These are phyloP conservation scores for Rana temporaria DNA, from an alignment of 2,113 vertebrate genomes.

Conservation along the genomic window DNA sequence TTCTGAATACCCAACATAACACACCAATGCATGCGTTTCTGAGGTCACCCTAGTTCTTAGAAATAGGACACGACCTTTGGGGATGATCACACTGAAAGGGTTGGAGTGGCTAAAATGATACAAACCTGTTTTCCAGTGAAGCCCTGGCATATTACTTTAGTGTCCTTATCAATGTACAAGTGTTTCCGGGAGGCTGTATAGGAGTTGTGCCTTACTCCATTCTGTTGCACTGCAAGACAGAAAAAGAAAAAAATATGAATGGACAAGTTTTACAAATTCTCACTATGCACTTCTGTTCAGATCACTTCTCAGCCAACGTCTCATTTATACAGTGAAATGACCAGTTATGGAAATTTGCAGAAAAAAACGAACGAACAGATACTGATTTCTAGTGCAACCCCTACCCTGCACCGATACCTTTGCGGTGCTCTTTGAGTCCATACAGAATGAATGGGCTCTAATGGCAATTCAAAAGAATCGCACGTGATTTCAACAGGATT, in stretches of 20 bases:
- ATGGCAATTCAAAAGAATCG: too few species aligned
- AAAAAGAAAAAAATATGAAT: not conserved
- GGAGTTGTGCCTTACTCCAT: slow-evolving; percentile 85
- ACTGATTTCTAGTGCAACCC: too few species aligned
- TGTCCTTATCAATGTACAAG: slow-evolving; percentile 88
- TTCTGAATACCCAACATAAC: too few species aligned
- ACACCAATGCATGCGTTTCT: not conserved
- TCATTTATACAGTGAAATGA: too few species aligned
- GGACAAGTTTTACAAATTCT: not conserved
- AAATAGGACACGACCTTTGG: slow-evolving; percentile 55
- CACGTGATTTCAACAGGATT: too few species aligned
- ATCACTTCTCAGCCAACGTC: not conserved
- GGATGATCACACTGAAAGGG: too few species aligned
- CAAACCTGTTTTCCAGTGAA: slow-evolving; percentile 97
- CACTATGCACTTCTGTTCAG: not conserved
- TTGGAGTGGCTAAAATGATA: too few species aligned
- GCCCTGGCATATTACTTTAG: slow-evolving; percentile 96
- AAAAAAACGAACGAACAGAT: too few species aligned
- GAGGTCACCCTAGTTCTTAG: not conserved
- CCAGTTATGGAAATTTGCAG: too few species aligned
- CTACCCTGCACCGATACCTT: too few species aligned
- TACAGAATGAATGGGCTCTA: too few species aligned
- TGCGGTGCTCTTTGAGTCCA: too few species aligned
- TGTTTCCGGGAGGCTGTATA: slow-evolving; percentile 85
- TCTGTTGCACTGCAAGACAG: slow-evolving; percentile 85